phyloP scores from a whole-genome alignment of 2,888 invertebrate species.

The Ceramica pisi region DNA sequence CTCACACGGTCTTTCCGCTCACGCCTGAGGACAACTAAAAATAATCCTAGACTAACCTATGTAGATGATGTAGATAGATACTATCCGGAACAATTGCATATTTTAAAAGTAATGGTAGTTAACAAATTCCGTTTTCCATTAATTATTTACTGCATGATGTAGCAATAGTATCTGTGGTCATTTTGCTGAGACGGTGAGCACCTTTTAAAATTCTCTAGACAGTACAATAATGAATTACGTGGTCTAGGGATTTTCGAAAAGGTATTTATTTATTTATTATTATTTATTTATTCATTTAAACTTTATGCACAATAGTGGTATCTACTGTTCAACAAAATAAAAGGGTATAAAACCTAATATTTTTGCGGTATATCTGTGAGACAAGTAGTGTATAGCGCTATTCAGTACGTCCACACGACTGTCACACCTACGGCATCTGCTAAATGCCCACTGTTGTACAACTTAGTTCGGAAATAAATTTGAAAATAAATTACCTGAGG shows the following conservation, averaged over 20 bases:
- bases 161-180: background rate
- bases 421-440: background rate
- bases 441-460: background rate
- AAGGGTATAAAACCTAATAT: too few species aligned
- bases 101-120: background rate
- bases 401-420: background rate
- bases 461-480: background rate
- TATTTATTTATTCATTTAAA: too few species aligned
- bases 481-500: conserved; percentile 92
- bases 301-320: too few species aligned
- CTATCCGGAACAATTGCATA: too few species aligned
- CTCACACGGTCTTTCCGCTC: background rate
- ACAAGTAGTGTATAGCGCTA: background rate
- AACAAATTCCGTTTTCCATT: conserved; percentile 14
- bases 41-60: background rate
- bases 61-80: too few species aligned
- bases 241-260: background rate
- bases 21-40: background rate
- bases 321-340: too few species aligned
- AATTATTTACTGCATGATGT: background rate
- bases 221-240: too few species aligned
- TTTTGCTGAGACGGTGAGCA: too few species aligned
- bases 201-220: too few species aligned
- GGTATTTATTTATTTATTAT: too few species aligned
- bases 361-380: background rate